A percentile compares a stretch with the other conserved stretches of the same genome.
phyloP scores from a whole-genome alignment of 2,113 vertebrate species.

The Spea multiplicata region DNA sequence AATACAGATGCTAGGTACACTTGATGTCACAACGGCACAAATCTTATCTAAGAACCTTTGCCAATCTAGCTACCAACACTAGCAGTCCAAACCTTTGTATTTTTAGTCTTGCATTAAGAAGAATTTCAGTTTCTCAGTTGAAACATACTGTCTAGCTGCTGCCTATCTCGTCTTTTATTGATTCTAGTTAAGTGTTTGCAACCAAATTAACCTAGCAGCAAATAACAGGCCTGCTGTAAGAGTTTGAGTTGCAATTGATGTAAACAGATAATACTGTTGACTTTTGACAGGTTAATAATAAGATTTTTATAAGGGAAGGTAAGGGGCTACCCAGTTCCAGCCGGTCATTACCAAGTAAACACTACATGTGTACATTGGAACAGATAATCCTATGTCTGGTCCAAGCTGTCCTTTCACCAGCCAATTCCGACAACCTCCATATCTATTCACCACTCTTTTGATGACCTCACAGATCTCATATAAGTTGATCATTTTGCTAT shows the following conservation, averaged over 20 bases:
- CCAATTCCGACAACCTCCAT: not conserved
- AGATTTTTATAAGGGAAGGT: not conserved
- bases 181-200: not conserved
- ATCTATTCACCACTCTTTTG: not conserved
- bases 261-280: not conserved
- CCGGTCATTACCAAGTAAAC: not conserved
- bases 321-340: not conserved
- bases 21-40: no score
- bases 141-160: no score
- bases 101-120: no score
- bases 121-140: no score
- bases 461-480: not conserved
- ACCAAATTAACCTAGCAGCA: not conserved
- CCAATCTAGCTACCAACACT: no score
- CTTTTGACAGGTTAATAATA: not conserved
- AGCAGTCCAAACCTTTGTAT: no score
- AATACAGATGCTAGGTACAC: no score
- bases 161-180: not conserved
- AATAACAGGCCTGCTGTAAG: not conserved
- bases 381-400: conserved; percentile 9
- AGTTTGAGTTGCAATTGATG: not conserved
- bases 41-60: no score
- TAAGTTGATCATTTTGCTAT: no score
- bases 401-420: not conserved
- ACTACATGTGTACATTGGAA: not conserved